These are phyloP conservation scores for Neodiprion fabricii DNA, from an alignment of 1,140 invertebrate genomes.

Conservation along the genomic window DNA sequence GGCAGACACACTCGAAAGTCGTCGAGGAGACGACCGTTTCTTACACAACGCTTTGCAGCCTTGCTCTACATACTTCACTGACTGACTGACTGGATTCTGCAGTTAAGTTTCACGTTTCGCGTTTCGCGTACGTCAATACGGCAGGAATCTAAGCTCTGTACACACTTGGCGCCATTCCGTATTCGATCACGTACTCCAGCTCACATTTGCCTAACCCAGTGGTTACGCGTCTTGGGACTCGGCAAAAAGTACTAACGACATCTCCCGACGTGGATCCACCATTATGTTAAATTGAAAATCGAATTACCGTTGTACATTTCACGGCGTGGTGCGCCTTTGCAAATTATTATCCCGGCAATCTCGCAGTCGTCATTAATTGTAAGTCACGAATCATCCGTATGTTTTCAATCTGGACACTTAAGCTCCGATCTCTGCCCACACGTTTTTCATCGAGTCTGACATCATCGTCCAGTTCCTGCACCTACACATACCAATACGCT, in stretches of 20 bases:
- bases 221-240: neutral
- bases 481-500: no score
- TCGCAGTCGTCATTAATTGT: no score
- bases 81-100: neutral
- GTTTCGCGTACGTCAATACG: neutral
- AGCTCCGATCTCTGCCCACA: no score
- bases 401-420: no score
- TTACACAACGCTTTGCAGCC: neutral
- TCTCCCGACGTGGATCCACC: neutral
- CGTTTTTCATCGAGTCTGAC: no score
- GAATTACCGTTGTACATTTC: neutral
- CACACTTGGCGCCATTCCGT: neutral
- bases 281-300: neutral
- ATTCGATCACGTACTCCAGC: neutral
- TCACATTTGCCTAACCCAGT: neutral
- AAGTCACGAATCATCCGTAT: no score
- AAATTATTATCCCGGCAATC: no score
- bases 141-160: neutral
- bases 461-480: no score
- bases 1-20: constrained; percentile 3
- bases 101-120: neutral
- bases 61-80: neutral
- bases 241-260: neutral
- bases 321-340: no score
- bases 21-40: neutral